Base-by-base conservation (phyloP, 2,888 invertebrate species). In the Hofmannophila pseudospretella region DNA sequence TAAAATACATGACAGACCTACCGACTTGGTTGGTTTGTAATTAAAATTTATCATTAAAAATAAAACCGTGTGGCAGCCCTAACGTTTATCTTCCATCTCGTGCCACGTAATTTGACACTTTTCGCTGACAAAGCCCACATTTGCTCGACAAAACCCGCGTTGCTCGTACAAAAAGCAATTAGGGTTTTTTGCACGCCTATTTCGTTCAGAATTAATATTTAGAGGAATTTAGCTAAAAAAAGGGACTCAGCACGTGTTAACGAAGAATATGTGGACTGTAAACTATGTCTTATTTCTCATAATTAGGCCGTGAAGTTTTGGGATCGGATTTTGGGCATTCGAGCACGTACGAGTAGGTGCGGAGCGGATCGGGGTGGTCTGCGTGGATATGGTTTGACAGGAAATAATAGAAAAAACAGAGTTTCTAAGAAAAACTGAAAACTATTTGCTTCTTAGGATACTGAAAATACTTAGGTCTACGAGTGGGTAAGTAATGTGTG, bases 61-160 rank as follows among this genome's bases (percentile, higher is more conserved):
- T 16, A 4, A 5, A 16, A 5, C 3, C 16, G 34, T 23, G 52
- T 42, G 48, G 5, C 78, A 84, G 40, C 84, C 84, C 82, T 84
- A 55, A 29, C 23, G 7, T 44, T 68, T 78, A 85, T 84, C 81
- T 73, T 12, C 54, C 67, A 82, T 81, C 84, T 84, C 80, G 81
- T 80, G 81, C 81, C 70, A 76, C 65, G 86, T 85, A 85, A 86
- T 82, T 82, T 84, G 85, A 86, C 86, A 86, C 86, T 85, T 85
- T 85, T 68, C 80, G 33, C 68, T 85, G 85, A 84, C 85, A 85
- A 82, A 82, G 73, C 72, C 74, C 85, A 85, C 82, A 80, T 85
- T 84, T 81, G 78, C 77, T 75, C 67, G 59, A 66, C 54, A 57
- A 85, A 85, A 85, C 75, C 54, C 52, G 64, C 46, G 47, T 47